A percentile compares a stretch with the other conserved stretches of the same genome.
Evolutionary conservation across 1,140 invertebrate species (phyloP).

Genomic region (Drosophila orena): DNA sequence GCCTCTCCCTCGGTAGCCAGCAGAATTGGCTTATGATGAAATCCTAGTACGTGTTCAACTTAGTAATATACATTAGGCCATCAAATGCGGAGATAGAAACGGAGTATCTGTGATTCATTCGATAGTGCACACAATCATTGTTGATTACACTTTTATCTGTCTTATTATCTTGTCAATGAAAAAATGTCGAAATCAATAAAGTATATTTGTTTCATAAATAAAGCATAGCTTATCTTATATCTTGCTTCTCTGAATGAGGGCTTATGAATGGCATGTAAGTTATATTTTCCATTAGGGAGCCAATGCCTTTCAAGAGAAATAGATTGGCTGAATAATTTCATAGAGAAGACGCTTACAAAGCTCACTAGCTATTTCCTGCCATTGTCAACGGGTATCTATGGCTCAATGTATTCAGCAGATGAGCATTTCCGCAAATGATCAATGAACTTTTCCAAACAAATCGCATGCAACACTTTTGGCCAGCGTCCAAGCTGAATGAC

Average conservation of each 20-base stretch:
- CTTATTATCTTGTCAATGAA: constrained; percentile 7
- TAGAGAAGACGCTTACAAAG: background rate
- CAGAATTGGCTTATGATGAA: constrained; percentile 20
- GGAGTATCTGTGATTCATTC: constrained; percentile 23
- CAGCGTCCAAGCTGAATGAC: constrained; percentile 60
- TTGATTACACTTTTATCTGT: constrained; percentile 11
- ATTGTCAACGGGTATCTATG: constrained; percentile 2
- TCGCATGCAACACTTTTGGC: constrained; percentile 49
- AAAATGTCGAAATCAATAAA: constrained; percentile 4
- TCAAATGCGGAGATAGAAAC: constrained; percentile 1
- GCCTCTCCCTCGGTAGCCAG: constrained; percentile 25
- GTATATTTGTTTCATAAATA: constrained; percentile 10
- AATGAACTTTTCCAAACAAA: constrained; percentile 24
- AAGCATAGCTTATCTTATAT: background rate
- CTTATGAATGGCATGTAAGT: constrained; percentile 5
- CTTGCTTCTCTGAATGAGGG: background rate
- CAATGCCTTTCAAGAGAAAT: background rate
- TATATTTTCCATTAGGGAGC: background rate
- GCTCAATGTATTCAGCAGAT: constrained; percentile 41
- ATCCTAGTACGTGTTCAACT: constrained; percentile 2
- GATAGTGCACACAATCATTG: background rate
- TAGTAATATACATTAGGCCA: constrained; percentile 23
- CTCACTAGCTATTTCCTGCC: constrained; percentile 3
- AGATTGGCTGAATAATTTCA: no score
- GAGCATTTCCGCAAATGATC: constrained; percentile 43